Base-by-base conservation (phyloP, 2,888 invertebrate species). In the Drosophila siamana region DNA sequence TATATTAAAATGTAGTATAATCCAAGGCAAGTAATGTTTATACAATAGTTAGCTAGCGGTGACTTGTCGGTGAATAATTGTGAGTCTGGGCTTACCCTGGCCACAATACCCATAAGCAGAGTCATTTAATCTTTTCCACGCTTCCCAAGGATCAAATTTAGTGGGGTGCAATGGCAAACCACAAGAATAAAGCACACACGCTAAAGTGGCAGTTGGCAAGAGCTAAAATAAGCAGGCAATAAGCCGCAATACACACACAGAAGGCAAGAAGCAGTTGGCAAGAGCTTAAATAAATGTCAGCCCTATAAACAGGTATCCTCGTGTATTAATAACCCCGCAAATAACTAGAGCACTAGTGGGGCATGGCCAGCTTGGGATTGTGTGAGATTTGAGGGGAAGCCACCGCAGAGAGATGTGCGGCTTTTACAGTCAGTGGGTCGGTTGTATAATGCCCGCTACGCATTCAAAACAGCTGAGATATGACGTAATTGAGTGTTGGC, bases 401-500 rank as follows among this genome's bases (percentile, higher is more conserved):
- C 13, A 8, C n/a, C 26, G 7, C 28, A 38, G 28, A 46, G 59
- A 51, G 16, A 26, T 70, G 56, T 33, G 46, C 26, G 26, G 46
- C 55, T 55, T 15, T 52, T 26, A 52, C 26, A 28, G 59, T 67
- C 69, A 71, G 19, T 19, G 2, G 19, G 19, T 19, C 19, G 19
- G 64, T 88, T 89, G 88, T 89, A 76, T 83, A 86, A 89, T 67
- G 63, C 52, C 46, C 61, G 56, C 26, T 24, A 48, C 36, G 47
- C 54, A 55, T 48, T 48, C 75, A 75, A 87, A 92, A 90, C 92
- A 92, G 91, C 92, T 92, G 92, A 91, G 90, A 81, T 84, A 90
- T 92, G 92, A 92, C 92, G 92, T 91, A 91, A 91, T 84, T 78
- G 70, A 59, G 71, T 74, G 87, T 85, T 87, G 89, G 89, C 89